Percentiles rank a stretch among this genome's conserved stretches.
Conservation (phyloP, 1,140 invertebrate genomes). For the Drosophila albomicans region DNA sequence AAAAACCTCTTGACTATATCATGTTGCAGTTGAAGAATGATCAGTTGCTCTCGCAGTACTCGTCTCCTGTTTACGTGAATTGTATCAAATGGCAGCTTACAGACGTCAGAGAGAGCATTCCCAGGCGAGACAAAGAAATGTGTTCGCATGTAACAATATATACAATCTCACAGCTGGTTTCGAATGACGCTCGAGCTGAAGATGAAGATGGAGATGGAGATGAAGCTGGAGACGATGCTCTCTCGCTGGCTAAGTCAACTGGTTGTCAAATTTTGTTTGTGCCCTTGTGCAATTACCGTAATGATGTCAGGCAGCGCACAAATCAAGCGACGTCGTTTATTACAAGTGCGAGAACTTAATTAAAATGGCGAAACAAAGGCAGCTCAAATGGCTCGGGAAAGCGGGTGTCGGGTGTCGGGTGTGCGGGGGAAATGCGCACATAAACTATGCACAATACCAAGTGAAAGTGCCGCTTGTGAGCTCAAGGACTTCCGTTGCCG, state of each 20-base stretch:
- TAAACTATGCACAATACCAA: conserved; percentile 77
- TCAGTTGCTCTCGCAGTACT: neutral
- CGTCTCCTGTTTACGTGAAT: neutral
- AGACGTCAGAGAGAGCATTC: neutral
- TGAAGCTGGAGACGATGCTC: neutral
- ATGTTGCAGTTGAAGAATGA: neutral
- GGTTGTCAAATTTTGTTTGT: conserved; percentile 70
- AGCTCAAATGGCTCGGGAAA: neutral
- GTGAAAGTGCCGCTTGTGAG: conserved; percentile 68
- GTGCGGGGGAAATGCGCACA: conserved; percentile 36
- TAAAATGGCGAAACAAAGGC: conserved; percentile 78
- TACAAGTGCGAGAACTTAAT: conserved; percentile 82
- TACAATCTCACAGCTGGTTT: neutral
- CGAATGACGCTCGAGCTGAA: neutral
- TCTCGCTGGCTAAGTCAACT: conserved; percentile 25
- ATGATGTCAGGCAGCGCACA: conserved; percentile 65
- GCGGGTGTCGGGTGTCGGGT: neutral
- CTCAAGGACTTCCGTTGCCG: conserved; percentile 41
- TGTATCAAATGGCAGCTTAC: conserved; percentile 5
- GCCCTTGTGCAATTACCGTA: conserved; percentile 72
- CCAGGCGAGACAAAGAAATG: conserved; percentile 1
- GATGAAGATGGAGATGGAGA: neutral
- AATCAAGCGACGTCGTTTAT: conserved; percentile 80
- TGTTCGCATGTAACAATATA: neutral
- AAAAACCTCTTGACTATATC: neutral